Percentiles rank a stretch among this genome's conserved stretches.
Evolutionary conservation across 1,140 invertebrate species (phyloP).

Genomic region (Zaprionus taronus): DNA sequence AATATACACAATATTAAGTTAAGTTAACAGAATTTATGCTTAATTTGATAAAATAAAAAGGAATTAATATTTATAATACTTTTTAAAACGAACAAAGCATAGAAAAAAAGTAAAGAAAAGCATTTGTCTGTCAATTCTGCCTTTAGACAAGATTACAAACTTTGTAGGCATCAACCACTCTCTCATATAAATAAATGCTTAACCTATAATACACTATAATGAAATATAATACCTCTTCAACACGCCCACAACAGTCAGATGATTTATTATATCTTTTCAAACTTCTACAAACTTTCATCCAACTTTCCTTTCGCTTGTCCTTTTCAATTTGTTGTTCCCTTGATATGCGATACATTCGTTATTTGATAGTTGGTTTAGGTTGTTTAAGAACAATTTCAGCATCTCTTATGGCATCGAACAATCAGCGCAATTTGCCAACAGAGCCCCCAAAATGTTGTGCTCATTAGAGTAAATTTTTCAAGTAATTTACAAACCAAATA

Average conservation of each 20-base stretch:
- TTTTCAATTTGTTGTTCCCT: neutral
- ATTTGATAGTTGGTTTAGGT: neutral
- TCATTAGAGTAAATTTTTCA: conserved; percentile 36
- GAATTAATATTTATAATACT: neutral
- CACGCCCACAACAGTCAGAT: neutral
- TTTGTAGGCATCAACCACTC: neutral
- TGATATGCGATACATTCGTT: neutral
- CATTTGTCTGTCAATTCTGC: neutral
- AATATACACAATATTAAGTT: neutral
- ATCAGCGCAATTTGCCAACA: conserved; percentile 3
- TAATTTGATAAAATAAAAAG: neutral
- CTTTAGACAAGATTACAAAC: neutral
- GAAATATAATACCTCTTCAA: neutral
- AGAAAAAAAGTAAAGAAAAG: neutral
- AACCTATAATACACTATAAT: too few species aligned
- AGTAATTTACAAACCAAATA: conserved; percentile 46
- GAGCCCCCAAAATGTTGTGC: neutral
- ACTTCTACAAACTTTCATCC: neutral
- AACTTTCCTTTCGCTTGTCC: neutral
- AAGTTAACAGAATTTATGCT: neutral
- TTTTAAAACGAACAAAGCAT: neutral
- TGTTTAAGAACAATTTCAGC: neutral
- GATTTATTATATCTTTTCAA: neutral
- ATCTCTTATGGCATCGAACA: neutral
- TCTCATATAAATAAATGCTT: neutral